These are phyloP conservation scores for Sebastes oblongus DNA, from an alignment of 2,797 vertebrate genomes.

Conservation along the genomic window DNA sequence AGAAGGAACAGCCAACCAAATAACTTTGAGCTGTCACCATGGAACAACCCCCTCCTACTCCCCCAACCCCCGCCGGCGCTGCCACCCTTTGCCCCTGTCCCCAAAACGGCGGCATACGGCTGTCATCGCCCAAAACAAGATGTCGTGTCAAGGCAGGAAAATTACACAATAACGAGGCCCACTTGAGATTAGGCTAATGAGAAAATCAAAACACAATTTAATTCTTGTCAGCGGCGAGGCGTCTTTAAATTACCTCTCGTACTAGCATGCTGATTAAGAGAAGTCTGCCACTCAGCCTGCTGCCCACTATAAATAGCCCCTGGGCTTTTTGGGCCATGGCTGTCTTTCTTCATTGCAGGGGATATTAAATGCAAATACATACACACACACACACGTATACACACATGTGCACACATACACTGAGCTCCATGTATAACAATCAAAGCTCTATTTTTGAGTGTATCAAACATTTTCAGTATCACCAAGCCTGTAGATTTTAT, in stretches of 20 bases:
- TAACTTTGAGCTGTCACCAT: slow-evolving; percentile 68
- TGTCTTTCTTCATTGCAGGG: slow-evolving; percentile 45
- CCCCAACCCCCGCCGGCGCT: neutral
- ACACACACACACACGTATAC: neutral
- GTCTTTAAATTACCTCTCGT: slow-evolving; percentile 88
- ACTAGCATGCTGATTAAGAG: slow-evolving; percentile 84
- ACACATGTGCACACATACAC: neutral
- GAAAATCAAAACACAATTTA: slow-evolving; percentile 90
- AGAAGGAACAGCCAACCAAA: slow-evolving; percentile 75
- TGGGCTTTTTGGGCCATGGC: slow-evolving; percentile 67
- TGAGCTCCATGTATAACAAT: neutral
- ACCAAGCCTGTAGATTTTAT: neutral
- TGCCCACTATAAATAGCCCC: slow-evolving; percentile 79
- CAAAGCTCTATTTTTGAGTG: neutral
- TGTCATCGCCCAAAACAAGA: slow-evolving; percentile 86
- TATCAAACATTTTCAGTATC: neutral
- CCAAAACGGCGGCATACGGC: slow-evolving; percentile 80
- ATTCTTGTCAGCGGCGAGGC: slow-evolving; percentile 85
- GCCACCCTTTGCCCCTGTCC: slow-evolving; percentile 66
- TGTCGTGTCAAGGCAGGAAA: slow-evolving; percentile 85
- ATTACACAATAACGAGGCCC: slow-evolving; percentile 88
- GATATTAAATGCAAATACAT: slow-evolving; percentile 42
- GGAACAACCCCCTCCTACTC: slow-evolving; percentile 11
- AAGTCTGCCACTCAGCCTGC: slow-evolving; percentile 79
- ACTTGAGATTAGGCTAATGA: slow-evolving; percentile 90